A percentile compares a stretch with the other conserved stretches of the same genome.
phyloP scores from a whole-genome alignment of 2,888 invertebrate species.

The Pseudococcus jackbeardsleyi region DNA sequence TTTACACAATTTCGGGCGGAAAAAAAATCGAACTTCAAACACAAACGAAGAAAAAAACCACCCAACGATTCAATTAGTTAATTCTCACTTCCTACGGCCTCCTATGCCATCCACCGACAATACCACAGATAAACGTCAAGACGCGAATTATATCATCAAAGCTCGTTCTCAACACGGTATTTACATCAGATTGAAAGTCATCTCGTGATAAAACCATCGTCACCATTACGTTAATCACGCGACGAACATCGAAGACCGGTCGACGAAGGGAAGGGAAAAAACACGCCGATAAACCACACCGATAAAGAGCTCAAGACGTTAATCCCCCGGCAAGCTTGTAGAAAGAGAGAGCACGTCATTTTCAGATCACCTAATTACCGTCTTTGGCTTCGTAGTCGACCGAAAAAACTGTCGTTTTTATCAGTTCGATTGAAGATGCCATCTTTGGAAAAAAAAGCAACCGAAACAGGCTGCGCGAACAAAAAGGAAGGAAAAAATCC shows the following conservation, averaged over 20 bases:
- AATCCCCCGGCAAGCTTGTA: background rate
- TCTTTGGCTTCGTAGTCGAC: background rate
- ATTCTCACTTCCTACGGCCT: background rate
- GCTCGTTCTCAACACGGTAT: background rate
- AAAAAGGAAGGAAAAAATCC: conserved; percentile 32
- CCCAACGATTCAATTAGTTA: background rate
- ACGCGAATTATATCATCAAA: background rate
- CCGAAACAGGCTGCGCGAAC: background rate
- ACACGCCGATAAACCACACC: background rate
- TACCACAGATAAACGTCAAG: background rate
- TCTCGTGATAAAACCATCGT: background rate
- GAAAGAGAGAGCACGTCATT: conserved; percentile 29
- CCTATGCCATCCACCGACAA: background rate
- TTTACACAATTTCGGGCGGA: too few species aligned
- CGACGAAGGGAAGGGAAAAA: background rate
- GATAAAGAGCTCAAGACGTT: conserved; percentile 35
- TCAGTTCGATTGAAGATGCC: conserved; percentile 32
- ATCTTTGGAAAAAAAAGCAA: background rate
- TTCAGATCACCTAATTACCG: conserved; percentile 50
- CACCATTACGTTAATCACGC: conserved; percentile 12
- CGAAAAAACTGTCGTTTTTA: background rate
- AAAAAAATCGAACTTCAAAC: too few species aligned
- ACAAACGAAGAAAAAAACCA: too few species aligned
- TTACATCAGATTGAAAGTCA: background rate
- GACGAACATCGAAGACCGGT: background rate